These are phyloP conservation scores for Clarias batrachus DNA, from an alignment of 2,113 vertebrate species.

Conservation along the genomic window DNA sequence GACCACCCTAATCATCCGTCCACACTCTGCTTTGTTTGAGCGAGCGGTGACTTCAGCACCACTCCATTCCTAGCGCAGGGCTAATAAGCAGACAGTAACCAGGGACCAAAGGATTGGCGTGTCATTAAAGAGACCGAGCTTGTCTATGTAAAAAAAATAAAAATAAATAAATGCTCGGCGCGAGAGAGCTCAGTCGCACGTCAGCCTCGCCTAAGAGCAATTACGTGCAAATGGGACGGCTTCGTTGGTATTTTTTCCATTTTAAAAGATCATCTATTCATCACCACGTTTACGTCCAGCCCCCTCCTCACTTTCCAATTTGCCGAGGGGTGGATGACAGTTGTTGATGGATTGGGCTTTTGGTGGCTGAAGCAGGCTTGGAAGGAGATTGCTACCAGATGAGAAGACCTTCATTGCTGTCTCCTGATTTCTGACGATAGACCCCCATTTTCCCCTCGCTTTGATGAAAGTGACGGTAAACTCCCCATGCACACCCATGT, in stretches of 20 bases:
- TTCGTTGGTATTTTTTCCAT: constrained; percentile 67
- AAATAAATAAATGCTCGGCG: constrained; percentile 54
- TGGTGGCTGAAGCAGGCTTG: constrained; percentile 68
- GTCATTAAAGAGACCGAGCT: constrained; percentile 56
- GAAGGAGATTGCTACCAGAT: constrained; percentile 77
- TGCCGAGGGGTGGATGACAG: constrained; percentile 64
- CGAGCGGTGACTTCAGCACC: constrained; percentile 60
- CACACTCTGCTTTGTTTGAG: constrained; percentile 43
- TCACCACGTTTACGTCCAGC: constrained; percentile 55
- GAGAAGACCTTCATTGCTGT: constrained; percentile 67
- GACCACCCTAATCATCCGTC: constrained; percentile 43
- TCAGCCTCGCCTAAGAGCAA: constrained; percentile 62
- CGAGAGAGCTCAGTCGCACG: constrained; percentile 52
- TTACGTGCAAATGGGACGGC: constrained; percentile 64
- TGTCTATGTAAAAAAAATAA: constrained; percentile 47
- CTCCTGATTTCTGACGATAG: constrained; percentile 23
- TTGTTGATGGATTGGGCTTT: constrained; percentile 75
- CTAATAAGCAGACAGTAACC: constrained; percentile 57
- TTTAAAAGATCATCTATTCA: constrained; percentile 69
- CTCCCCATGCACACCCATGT: constrained; percentile 3
- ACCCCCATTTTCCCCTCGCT: constrained; percentile 11
- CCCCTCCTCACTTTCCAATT: constrained; percentile 45
- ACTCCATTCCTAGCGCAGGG: constrained; percentile 61
- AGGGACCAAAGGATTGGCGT: constrained; percentile 46
- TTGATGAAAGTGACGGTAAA: constrained; percentile 36